Conservation (phyloP, 2,797 vertebrate species). For the Coccyzus lansbergi region DNA sequence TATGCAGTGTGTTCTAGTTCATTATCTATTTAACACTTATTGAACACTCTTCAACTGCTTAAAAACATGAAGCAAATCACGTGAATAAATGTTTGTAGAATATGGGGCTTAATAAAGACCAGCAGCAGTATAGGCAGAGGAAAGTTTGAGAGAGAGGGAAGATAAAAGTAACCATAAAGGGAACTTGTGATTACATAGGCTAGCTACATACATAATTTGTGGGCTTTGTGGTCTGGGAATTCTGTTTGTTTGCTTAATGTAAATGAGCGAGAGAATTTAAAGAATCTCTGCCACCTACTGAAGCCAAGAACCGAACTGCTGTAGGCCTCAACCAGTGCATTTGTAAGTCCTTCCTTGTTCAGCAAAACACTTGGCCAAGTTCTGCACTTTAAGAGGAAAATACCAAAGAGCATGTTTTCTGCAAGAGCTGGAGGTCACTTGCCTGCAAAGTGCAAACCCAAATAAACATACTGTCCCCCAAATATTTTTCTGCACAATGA, state of each 20-base stretch:
- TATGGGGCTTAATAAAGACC: neutral
- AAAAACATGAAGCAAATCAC: slow-evolving; percentile 34
- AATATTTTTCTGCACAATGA: neutral
- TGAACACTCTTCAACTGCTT: slow-evolving; percentile 10
- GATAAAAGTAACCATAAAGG: slow-evolving; percentile 19
- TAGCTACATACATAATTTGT: slow-evolving; percentile 6
- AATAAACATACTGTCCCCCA: neutral
- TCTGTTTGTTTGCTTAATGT: slow-evolving; percentile 56
- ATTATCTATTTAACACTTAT: slow-evolving; percentile 23
- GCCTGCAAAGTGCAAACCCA: neutral
- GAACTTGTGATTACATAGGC: slow-evolving; percentile 12
- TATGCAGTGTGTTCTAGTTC: neutral
- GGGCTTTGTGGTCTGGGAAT: neutral
- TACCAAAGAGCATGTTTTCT: neutral
- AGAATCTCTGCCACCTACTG: slow-evolving; percentile 29
- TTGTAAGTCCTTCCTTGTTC: slow-evolving; percentile 9
- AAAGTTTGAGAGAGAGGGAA: slow-evolving; percentile 6
- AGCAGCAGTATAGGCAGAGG: neutral
- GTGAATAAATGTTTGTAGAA: slow-evolving; percentile 8
- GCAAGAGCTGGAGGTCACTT: neutral
- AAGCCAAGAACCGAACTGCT: neutral
- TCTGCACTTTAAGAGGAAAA: neutral
- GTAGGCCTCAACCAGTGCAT: neutral
- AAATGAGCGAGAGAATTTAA: slow-evolving; percentile 51
- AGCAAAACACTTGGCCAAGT: neutral